A percentile compares a stretch with the other conserved stretches of the same genome.
Conservation (phyloP, 2,888 invertebrate genomes). For the Dasysyrphus tricinctus region DNA sequence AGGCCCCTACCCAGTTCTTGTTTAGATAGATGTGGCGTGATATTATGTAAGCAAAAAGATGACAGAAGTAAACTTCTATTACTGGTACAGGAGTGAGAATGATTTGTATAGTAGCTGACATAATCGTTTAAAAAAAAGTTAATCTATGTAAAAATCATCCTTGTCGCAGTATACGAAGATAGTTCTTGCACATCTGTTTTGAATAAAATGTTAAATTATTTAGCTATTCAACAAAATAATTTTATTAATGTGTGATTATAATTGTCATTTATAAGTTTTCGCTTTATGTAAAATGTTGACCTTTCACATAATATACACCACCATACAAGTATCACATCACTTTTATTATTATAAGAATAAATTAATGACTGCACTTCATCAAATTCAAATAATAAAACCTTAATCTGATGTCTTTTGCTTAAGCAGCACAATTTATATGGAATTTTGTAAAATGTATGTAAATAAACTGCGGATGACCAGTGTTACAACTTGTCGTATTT, state of each 20-base stretch:
- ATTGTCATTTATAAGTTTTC: conserved; percentile 5
- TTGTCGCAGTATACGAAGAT: not conserved
- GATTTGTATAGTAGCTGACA: not conserved
- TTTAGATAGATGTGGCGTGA: too few species aligned
- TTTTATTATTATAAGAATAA: not conserved
- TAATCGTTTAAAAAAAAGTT: not conserved
- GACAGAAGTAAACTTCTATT: too few species aligned
- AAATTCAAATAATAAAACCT: conserved; percentile 4
- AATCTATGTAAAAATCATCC: not conserved
- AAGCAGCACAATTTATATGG: not conserved
- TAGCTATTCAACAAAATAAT: not conserved
- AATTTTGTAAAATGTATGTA: conserved; percentile 16
- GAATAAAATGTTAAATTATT: not conserved
- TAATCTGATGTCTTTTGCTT: not conserved
- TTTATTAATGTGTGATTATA: not conserved
- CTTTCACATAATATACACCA: not conserved
- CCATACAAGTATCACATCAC: not conserved
- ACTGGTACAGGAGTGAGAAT: too few species aligned
- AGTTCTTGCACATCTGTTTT: not conserved
- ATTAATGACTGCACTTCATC: conserved; percentile 14
- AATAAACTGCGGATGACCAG: conserved; percentile 33
- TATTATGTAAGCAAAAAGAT: too few species aligned
- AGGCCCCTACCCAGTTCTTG: too few species aligned
- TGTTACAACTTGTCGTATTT: conserved; percentile 20
- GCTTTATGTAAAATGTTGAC: not conserved